Evolutionary conservation across 2,113 vertebrate genomes (phyloP), one percentile per base, ranked within the genome.

Genomic region (Hippocampus comes): DNA sequence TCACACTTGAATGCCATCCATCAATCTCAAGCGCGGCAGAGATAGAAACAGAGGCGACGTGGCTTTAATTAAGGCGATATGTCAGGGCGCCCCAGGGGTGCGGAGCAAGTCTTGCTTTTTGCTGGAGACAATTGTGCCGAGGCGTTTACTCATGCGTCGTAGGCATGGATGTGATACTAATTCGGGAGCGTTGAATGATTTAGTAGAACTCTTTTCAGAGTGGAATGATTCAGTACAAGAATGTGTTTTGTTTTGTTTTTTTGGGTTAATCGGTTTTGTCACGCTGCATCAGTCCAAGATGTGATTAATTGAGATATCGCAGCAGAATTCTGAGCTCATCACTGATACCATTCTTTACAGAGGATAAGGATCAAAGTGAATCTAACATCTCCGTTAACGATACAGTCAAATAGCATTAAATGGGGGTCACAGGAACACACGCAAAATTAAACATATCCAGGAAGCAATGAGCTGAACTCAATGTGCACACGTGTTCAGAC

Each of bases 391-490:
- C 34, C 34, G 5, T 38, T 5, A 38, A 38, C 34, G 5, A 38
- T 38, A 38, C 34, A 51, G 5, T 51, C 49, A 51, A 51, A 51
- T 21, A 53, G 43, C 43, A n/a, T 11, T 10, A 12, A 56, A 56
- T 56, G 55, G n/a, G 9, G 34, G 34, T 38, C 34, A 38, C 34
- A 38, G 34, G 34, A 11, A 23, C 55, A 56, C 53, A 46, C 2
- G 43, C 12, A 46, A 15, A 14, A 15, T 14, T 14, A 34, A 34
- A 34, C 43, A 46, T 3, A 49, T 15, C 4, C 14, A 49, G 15
- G 48, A 17, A 83, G 86, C 80, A 80, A 85, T 81, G 76, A 77
- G 71, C 25, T n/a, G 41, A 73, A 65, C 65, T 79, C 20, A 70
- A 70, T 71, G 77, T 60, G 78, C 60, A 71, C 71, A 84, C 73